Evolutionary conservation across 2,113 vertebrate species (phyloP), one percentile per base, ranked within the genome.

Genomic region (Aramus guarauna): DNA sequence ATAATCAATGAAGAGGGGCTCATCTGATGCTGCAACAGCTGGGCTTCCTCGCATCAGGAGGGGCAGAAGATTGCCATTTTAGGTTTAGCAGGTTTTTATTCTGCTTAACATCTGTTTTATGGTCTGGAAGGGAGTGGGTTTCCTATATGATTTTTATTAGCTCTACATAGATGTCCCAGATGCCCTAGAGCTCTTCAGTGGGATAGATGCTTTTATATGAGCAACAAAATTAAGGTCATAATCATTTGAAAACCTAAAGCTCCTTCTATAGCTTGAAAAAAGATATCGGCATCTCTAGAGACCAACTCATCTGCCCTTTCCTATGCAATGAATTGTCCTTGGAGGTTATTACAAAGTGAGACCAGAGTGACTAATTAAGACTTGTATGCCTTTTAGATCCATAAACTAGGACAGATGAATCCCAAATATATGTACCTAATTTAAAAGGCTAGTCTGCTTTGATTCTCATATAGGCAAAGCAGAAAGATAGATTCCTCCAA

Each of bases 331-430:
- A 83, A 63, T 94, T 91, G 64, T 63, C 84, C 43, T 89, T 87
- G 30, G 86, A 91, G 68, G 60, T 81, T 91, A 81, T 86, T 78
- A 59, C 47, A 95, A 91, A 92, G 68, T 67, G 47, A 96, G 29
- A 94, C 34, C 43, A 91, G 20, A 94, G 55, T 63, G 50, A 75
- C 80, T 96, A 96, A 89, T 92, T 94, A 92, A 77, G 68, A 78
- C 60, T 52, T 74, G 5, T n/a, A 72, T n/a, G 55, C 9, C 45
- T 91, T 94, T 89, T 89, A 89, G 45, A 50, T 87, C 71, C 18
- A 5, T 89, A 67, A 96, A 91, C 56, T 87, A 96, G 89, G 82
- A 30, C 86, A 97, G 43, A 95, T 87, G 55, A 87, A 95, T 89
- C 39, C 56, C 43, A 91, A 81, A 68, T 89, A 97, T 68, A 48